Evolutionary conservation across 2,797 vertebrate species (phyloP).

Genomic region (Antennarius maculatus): DNA sequence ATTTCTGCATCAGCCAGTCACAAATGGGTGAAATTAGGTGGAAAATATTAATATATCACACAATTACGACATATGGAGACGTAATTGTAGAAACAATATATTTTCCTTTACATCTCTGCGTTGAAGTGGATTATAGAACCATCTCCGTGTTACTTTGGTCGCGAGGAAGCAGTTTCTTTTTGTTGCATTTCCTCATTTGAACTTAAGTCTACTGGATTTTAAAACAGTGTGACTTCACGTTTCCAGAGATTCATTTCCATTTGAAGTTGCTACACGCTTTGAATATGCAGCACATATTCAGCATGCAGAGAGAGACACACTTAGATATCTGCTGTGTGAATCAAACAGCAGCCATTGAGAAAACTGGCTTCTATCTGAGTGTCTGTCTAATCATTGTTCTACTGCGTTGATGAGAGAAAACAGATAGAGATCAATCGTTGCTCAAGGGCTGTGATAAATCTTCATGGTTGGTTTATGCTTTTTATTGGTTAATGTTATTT

Average conservation of each 20-base stretch:
- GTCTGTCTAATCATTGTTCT: neutral
- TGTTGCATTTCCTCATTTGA: conserved; percentile 9
- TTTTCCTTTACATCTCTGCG: conserved; percentile 22
- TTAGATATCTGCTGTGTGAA: conserved; percentile 7
- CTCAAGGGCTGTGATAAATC: too few species aligned
- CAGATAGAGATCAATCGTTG: neutral
- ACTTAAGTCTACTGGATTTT: conserved; percentile 22
- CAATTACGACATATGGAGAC: neutral
- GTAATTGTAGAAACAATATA: conserved; percentile 7
- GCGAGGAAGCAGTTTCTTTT: conserved; percentile 24
- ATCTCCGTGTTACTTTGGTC: neutral
- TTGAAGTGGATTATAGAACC: conserved; percentile 24
- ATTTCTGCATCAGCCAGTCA: too few species aligned
- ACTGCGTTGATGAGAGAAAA: neutral
- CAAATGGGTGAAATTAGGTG: too few species aligned
- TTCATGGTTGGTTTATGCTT: neutral
- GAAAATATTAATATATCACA: too few species aligned
- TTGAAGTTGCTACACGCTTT: conserved; percentile 31
- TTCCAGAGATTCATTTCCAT: conserved; percentile 29
- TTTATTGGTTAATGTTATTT: neutral
- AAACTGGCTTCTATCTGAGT: conserved; percentile 1
- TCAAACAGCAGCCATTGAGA: conserved; percentile 3
- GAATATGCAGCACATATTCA: conserved; percentile 24
- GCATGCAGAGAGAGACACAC: conserved; percentile 8
- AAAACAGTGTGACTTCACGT: conserved; percentile 1